Evolutionary conservation across 2,888 invertebrate species (phyloP), one percentile per base, ranked within the genome.

Genomic region (Junonia oenone): DNA sequence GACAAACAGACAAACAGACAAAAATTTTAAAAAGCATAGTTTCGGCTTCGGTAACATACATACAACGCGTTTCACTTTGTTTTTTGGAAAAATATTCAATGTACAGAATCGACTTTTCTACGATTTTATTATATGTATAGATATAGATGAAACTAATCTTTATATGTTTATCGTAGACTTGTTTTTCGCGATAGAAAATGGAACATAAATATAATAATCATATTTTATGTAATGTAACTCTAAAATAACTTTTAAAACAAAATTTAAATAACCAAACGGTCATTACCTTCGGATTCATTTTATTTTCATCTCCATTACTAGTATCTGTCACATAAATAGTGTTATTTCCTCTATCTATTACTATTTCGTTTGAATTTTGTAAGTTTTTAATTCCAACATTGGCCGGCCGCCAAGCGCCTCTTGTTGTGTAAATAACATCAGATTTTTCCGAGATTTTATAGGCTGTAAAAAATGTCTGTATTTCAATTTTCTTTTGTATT

Each of bases 381-480:
- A 17, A 17, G 17, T 33, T 43, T 58, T 59, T 51, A 40, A 54
- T 43, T 46, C 45, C 17, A 40, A 11, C 47, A 13, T 51, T 65
- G 46, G 59, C 45, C 9, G 67, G 60, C 22, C 56, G 67, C 88
- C 87, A 88, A 22, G 59, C 61, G 5, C 68, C 74, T 68, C 87
- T 68, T 14, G 65, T 64, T 0, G 69, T 76, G 61, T 68, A 76
- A 27, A 84, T 81, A 0, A 80, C 43, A 59, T 83, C 72, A 0
- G 78, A 68, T 9, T 68, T 65, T 53, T 71, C 71, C 0, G 75
- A 64, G 45, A 85, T 75, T 76, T 78, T 88, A 64, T 87, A 88
- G 4, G 70, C 88, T 88, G 76, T n/a, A 71, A 71, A 61, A 61
- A 52, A 35, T n/a, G 45, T 22, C 45, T 19, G 22, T 37, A 19